Base-by-base conservation (phyloP, 2,888 invertebrate species). In the Hyposoter dolosus region DNA sequence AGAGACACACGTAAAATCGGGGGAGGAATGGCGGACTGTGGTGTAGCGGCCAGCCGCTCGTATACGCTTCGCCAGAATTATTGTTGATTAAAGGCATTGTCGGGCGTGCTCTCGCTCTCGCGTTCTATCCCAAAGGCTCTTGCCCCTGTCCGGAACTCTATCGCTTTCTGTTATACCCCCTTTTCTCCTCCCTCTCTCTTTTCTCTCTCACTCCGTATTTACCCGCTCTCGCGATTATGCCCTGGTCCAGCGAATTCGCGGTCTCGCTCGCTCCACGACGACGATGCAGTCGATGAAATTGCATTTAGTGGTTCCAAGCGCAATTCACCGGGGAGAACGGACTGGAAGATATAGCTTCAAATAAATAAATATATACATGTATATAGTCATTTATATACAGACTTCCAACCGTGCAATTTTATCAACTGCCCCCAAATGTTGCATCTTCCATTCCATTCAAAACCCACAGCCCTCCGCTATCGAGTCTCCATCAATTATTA, bases 71-170 rank as follows among this genome's bases (percentile, higher is more conserved):
- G 87, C 84, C 83, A 88, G 90, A 92, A 92, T 92, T 93, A 92
- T 93, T 92, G 91, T 93, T 93, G 93, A 93, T 93, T 92, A 92
- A 93, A 92, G 92, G 91, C 91, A 92, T 93, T 93, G 92, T 92
- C 89, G 91, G 81, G 84, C 84, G 87, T 87, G 69, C 63, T 75
- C 75, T 84, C 87, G 90, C 83, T 75, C 82, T 80, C 72, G 80
- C 80, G 80, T 28, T 68, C 68, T 50, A 83, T 81, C 83, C 83
- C 89, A 89, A 91, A 91, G 88, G 89, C 88, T 83, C 82, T 71
- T 45, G 76, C 80, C 60, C 43, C 78, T 77, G 65, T 43, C 68
- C 80, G 75, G 78, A 83, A 83, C 85, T 84, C 77, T 80, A 77
- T 84, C 78, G 85, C 80, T 72, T 80, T 71, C 50, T 77, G 50